Percentiles rank a stretch among this genome's conserved stretches.
phyloP scores from a whole-genome alignment of 2,113 vertebrate species.

The Myiagra hebetior region DNA sequence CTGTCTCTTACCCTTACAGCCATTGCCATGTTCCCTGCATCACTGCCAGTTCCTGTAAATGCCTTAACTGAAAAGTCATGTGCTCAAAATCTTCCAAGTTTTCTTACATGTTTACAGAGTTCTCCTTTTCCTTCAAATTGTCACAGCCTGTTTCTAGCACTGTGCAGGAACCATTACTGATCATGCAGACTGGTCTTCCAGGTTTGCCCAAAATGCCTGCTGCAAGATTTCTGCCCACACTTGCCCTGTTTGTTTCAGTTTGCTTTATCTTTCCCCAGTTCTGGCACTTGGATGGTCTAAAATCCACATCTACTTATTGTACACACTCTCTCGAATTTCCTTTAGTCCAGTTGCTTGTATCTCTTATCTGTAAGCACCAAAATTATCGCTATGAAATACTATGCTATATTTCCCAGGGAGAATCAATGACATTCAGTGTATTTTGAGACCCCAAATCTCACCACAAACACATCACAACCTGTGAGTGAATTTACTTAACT shows the following conservation, averaged over 20 bases:
- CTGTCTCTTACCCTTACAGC: not conserved
- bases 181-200: not conserved
- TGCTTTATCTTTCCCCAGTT: not conserved
- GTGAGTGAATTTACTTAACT: not conserved
- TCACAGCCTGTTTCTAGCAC: not conserved
- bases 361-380: not conserved
- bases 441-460: not conserved
- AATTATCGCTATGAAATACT: not conserved
- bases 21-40: not conserved
- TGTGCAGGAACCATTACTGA: not conserved
- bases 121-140: not conserved
- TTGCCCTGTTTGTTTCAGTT: not conserved
- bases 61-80: not conserved
- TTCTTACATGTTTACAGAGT: not conserved
- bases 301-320: not conserved
- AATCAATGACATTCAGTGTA: not conserved
- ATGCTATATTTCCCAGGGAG: not conserved
- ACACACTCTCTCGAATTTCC: not conserved
- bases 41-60: not conserved
- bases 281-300: not conserved
- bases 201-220: not conserved
- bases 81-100: not conserved
- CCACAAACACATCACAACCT: not conserved
- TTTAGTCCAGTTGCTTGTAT: not conserved
- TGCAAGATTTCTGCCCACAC: not conserved